These are phyloP conservation scores for Clarias laeviceps DNA, from an alignment of 2,797 vertebrate genomes.

Conservation along the genomic window DNA sequence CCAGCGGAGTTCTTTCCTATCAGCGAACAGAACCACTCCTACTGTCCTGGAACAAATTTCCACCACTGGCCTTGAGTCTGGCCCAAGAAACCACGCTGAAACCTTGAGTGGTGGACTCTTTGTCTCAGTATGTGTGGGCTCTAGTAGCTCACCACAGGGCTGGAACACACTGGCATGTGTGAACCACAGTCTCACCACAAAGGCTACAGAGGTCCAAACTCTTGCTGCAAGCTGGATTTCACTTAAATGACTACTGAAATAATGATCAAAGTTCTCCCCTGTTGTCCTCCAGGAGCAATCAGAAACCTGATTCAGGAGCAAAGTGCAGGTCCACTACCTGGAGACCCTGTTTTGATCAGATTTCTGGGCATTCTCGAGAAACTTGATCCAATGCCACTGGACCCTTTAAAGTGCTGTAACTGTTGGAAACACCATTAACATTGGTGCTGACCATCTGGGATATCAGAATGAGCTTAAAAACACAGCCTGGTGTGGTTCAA, in stretches of 20 bases:
- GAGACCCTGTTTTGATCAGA: neutral
- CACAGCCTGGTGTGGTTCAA: neutral
- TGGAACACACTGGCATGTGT: conserved; percentile 33
- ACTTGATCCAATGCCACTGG: neutral
- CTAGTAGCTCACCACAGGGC: conserved; percentile 32
- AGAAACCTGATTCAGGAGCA: neutral
- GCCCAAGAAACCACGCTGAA: conserved; percentile 37
- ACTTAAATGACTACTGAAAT: neutral
- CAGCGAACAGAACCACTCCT: conserved; percentile 50
- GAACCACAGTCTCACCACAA: conserved; percentile 38
- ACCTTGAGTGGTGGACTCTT: conserved; percentile 2
- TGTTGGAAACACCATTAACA: neutral
- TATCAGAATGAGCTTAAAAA: neutral
- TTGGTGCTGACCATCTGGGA: conserved; percentile 10
- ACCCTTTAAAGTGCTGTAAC: neutral
- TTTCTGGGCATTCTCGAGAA: neutral
- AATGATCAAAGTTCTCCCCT: neutral
- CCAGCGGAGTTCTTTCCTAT: conserved; percentile 26
- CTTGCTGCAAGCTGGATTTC: conserved; percentile 16
- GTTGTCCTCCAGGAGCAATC: conserved; percentile 3
- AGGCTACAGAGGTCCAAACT: conserved; percentile 26
- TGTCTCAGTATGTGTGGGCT: conserved; percentile 22
- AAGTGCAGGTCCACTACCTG: neutral
- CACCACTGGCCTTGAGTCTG: conserved; percentile 34
- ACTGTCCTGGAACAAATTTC: conserved; percentile 27